Evolutionary conservation across 2,797 vertebrate species (phyloP).

Genomic region (Potorous gilbertii): DNA sequence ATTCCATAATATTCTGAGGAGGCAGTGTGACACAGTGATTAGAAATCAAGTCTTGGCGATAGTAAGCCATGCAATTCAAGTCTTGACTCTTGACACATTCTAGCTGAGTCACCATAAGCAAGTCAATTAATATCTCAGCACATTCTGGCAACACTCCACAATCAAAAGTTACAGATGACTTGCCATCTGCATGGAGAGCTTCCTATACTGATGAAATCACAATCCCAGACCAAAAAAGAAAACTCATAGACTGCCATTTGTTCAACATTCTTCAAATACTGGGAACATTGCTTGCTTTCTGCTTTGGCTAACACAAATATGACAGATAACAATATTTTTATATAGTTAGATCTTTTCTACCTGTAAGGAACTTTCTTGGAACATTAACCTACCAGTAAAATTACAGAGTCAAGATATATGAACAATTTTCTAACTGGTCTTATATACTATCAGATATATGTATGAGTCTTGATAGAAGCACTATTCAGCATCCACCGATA

Average conservation of each 20-base stretch:
- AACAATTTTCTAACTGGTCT: neutral
- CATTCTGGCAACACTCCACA: neutral
- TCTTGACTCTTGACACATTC: neutral
- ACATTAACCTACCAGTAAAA: neutral
- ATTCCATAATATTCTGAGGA: neutral
- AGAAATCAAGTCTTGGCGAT: neutral
- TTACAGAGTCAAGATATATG: too few species aligned
- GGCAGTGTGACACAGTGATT: neutral
- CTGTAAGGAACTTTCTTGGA: neutral
- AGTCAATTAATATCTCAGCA: slow-evolving; percentile 2
- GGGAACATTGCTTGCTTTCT: neutral
- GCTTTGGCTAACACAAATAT: neutral
- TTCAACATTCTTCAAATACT: neutral
- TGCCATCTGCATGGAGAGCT: neutral
- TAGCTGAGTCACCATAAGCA: neutral
- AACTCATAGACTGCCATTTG: neutral
- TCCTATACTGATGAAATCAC: neutral
- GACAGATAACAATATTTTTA: neutral
- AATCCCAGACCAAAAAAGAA: neutral
- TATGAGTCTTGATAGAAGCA: slow-evolving; percentile 13
- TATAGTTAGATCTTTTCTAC: neutral
- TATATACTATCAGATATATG: neutral
- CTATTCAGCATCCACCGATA: neutral
- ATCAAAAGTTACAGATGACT: neutral
- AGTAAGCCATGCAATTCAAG: neutral